These are phyloP conservation scores for Aricia artaxerxes DNA, from an alignment of 2,888 invertebrate species.

Conservation along the genomic window DNA sequence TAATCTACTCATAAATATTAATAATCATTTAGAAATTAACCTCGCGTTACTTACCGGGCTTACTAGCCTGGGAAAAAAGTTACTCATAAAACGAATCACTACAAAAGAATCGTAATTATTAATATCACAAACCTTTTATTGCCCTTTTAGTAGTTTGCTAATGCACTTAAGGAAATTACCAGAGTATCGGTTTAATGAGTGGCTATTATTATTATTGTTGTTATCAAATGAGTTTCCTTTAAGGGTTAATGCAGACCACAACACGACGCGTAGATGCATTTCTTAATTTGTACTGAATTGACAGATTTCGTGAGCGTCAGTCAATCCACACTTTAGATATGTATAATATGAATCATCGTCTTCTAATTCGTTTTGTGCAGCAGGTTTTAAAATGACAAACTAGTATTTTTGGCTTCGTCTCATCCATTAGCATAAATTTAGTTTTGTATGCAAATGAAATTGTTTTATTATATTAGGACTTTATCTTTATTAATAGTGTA, in stretches of 20 bases:
- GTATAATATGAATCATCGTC: background rate
- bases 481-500: slow-evolving; percentile 5
- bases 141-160: slow-evolving; percentile 1
- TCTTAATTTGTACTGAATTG: too few relatives aligned
- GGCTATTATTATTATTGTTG: background rate
- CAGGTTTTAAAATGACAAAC: background rate
- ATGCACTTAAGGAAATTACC: background rate
- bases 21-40: background rate
- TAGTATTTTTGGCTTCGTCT: background rate
- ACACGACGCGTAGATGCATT: too few relatives aligned
- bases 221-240: background rate
- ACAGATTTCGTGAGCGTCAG: too few relatives aligned
- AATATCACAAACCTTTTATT: slow-evolving; percentile 16
- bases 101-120: slow-evolving; percentile 16
- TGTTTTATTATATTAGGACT: slow-evolving; percentile 3
- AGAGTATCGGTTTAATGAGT: background rate
- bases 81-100: slow-evolving; percentile 16
- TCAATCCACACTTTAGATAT: too few relatives aligned
- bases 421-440: slow-evolving; percentile 7
- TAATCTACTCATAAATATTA: background rate
- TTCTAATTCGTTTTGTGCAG: background rate
- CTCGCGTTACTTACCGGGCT: background rate
- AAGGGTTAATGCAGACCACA: too few relatives aligned
- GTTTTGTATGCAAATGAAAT: slow-evolving; percentile 12
- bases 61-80: slow-evolving; percentile 15